Evolutionary conservation across 2,888 invertebrate genomes (phyloP).

Genomic region (Periphyllus acericola): DNA sequence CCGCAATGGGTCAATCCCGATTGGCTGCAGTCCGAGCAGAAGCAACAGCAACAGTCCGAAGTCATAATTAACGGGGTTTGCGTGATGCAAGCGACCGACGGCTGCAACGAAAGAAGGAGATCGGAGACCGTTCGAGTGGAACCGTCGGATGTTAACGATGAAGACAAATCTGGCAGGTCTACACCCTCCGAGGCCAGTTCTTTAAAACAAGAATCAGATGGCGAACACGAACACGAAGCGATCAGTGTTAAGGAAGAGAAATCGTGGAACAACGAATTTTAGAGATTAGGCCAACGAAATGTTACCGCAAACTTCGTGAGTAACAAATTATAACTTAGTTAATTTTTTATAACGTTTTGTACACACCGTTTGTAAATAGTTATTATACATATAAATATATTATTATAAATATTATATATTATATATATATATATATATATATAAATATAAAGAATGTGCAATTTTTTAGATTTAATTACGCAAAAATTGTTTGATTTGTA

Average conservation of each 20-base stretch:
- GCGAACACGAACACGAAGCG: slow-evolving; percentile 54
- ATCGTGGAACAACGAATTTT: slow-evolving; percentile 62
- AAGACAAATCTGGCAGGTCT: slow-evolving; percentile 64
- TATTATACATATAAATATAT: slow-evolving; percentile 57
- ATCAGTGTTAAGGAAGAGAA: slow-evolving; percentile 59
- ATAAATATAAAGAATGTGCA: slow-evolving; percentile 56
- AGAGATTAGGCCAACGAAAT: slow-evolving; percentile 55
- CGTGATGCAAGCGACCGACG: slow-evolving; percentile 86
- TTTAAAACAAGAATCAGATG: slow-evolving; percentile 50
- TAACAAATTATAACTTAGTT: slow-evolving; percentile 50
- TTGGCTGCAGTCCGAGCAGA: slow-evolving; percentile 69
- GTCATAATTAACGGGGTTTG: slow-evolving; percentile 94
- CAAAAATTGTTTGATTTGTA: slow-evolving; percentile 59
- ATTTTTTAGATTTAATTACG: slow-evolving; percentile 57
- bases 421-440: slow-evolving; percentile 28
- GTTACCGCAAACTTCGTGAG: slow-evolving; percentile 49
- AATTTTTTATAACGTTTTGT: slow-evolving; percentile 60
- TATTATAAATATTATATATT: slow-evolving; percentile 27
- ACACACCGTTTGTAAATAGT: slow-evolving; percentile 59
- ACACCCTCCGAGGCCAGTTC: slow-evolving; percentile 47
- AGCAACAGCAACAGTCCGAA: slow-evolving; percentile 76
- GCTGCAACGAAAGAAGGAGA: slow-evolving; percentile 64
- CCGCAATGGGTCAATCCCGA: slow-evolving; percentile 98
- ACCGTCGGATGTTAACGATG: slow-evolving; percentile 74
- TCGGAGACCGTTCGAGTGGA: slow-evolving; percentile 79